Percentiles rank a stretch among this genome's conserved stretches.
Conservation (phyloP, 2,888 invertebrate genomes). For the Bugulina stolonifera region DNA sequence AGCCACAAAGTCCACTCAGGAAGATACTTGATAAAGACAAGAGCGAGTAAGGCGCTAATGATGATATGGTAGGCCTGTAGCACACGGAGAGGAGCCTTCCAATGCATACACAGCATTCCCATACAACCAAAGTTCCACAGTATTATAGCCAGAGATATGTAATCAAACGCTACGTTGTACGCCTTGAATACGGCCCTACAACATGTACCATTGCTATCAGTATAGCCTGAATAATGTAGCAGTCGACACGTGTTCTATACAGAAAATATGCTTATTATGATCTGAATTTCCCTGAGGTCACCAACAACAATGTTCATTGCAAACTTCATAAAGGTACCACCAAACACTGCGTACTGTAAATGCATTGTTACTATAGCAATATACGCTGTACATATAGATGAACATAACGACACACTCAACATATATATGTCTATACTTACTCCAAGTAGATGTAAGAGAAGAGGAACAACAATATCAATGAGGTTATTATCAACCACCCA, state of each 20-base stretch:
- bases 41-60: constrained; percentile 93
- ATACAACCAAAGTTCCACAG: constrained; percentile 95
- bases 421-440: too few species aligned
- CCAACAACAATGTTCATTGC: too few species aligned
- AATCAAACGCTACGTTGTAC: constrained; percentile 93
- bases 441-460: constrained; percentile 91
- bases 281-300: too few species aligned
- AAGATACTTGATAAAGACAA: constrained; percentile 96
- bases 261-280: too few species aligned
- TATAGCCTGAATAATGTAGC: too few species aligned
- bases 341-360: too few species aligned
- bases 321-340: too few species aligned
- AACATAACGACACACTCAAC: too few species aligned
- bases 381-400: too few species aligned
- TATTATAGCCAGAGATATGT: constrained; percentile 74
- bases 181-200: constrained; percentile 83
- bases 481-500: constrained; percentile 93
- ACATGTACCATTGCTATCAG: too few species aligned
- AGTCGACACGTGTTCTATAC: too few species aligned
- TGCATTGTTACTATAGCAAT: too few species aligned
- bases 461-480: constrained; percentile 85
- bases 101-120: constrained; percentile 98
- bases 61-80: constrained; percentile 92
- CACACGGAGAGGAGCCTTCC: constrained; percentile 89
- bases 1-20: constrained; percentile 99